These are phyloP conservation scores for Colius striatus DNA, from an alignment of 2,113 vertebrate species.

Conservation along the genomic window DNA sequence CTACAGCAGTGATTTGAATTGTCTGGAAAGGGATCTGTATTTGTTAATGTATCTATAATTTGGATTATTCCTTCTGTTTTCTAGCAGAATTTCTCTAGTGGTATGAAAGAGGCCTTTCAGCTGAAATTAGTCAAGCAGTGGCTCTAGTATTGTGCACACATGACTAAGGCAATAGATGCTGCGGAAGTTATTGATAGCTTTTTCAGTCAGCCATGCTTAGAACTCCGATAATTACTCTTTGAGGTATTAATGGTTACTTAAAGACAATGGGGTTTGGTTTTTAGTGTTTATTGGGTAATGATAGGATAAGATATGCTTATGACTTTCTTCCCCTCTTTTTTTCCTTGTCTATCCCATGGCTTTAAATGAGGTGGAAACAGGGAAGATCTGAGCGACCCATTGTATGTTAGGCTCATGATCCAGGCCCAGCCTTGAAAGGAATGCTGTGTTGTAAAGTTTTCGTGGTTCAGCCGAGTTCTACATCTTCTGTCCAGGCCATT, in stretches of 20 bases:
- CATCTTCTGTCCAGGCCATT: neutral
- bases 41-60: neutral
- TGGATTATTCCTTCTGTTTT: neutral
- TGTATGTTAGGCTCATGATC: neutral
- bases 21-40: neutral
- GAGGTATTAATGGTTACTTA: neutral
- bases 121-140: neutral
- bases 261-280: neutral
- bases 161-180: neutral
- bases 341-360: neutral
- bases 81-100: neutral
- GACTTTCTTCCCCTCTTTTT: neutral
- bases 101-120: neutral
- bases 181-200: neutral
- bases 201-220: neutral
- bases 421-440: neutral
- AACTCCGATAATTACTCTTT: neutral
- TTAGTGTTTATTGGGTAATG: neutral
- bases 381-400: neutral
- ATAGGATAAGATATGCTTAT: neutral
- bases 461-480: neutral
- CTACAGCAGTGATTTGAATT: neutral
- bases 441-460: neutral
- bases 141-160: neutral
- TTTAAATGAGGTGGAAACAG: neutral